Evolutionary conservation across 2,888 invertebrate genomes (phyloP).

Genomic region (Augochlorella aurata): DNA sequence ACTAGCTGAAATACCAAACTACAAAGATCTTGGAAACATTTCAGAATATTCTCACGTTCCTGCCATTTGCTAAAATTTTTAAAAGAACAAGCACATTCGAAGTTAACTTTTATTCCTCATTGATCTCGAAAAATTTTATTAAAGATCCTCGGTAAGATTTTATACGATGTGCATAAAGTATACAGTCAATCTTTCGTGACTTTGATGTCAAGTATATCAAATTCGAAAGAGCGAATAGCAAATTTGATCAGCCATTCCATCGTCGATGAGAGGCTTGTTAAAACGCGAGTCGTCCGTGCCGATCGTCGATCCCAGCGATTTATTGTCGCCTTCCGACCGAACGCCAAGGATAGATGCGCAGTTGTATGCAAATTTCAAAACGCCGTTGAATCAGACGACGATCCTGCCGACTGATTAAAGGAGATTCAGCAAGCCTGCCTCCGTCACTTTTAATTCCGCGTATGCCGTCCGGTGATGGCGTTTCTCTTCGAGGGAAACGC

Average conservation of each 20-base stretch:
- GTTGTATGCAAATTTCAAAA: constrained; percentile 45
- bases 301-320: neutral
- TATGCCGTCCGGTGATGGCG: constrained; percentile 26
- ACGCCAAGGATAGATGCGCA: constrained; percentile 31
- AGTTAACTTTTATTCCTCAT: too few species aligned
- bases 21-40: too few species aligned
- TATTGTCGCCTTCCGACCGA: constrained; percentile 14
- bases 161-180: too few species aligned
- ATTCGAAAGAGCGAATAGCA: neutral
- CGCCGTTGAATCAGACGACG: constrained; percentile 44
- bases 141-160: too few species aligned
- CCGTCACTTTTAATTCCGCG: constrained; percentile 52
- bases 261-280: neutral
- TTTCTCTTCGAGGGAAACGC: constrained; percentile 30
- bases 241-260: neutral
- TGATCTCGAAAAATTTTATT: too few species aligned
- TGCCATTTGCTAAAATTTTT: too few species aligned
- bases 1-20: too few species aligned
- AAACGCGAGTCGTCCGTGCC: neutral
- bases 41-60: too few species aligned
- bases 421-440: constrained; percentile 12
- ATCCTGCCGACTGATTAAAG: constrained; percentile 35
- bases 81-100: too few species aligned
- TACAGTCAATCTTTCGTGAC: too few species aligned
- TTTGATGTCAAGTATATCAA: too few species aligned